Evolutionary conservation across 1,140 invertebrate species (phyloP), one percentile per base, ranked within the genome.

Genomic region (Pseudachorutes palmiensis): DNA sequence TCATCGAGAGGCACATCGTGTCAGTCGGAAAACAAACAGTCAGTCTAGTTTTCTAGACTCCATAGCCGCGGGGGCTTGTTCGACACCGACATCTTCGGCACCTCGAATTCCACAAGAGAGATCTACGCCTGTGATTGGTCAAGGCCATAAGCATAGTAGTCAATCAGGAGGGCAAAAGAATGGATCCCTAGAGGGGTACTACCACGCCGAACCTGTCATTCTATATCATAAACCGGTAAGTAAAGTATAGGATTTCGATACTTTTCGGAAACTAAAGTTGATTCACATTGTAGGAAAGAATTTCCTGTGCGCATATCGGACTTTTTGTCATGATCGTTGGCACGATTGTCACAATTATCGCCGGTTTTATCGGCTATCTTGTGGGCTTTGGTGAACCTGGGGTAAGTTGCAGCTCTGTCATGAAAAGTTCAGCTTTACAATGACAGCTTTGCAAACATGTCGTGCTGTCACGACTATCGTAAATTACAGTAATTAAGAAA

Each of bases 361-460:
- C 61, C 29, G 61, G 61, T 19, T 63, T 63, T 48, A 48, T 63
- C 22, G 3, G 61, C 33, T 48, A 63, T 24, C 32, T 63, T 5
- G 2, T 63, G 26, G 61, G 61, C 12, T 63, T 45, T 26, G 61
- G 61, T 12, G 61, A 63, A 28, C 61, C 61, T 41, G 61, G 61
- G 41, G 41, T 63, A 36, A 55, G 51, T 55, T 55, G 9, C 24
- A 14, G 9, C 24, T 55, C 24, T 45, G n/a, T n/a, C 36, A 19
- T 9, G 5, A 41, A 41, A 41, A 41, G 19, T 41, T 9, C 5
- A 41, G 36, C 36, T n/a, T n/a, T n/a, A n/a, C n/a, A n/a, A n/a
- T n/a, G n/a, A n/a, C n/a, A n/a, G n/a, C n/a, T n/a, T n/a, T n/a
- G n/a, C n/a, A n/a, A n/a, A n/a, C n/a, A n/a, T n/a, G n/a, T n/a